Base-by-base conservation (phyloP, 2,888 invertebrate species). In the Melinopterus prodromus region DNA sequence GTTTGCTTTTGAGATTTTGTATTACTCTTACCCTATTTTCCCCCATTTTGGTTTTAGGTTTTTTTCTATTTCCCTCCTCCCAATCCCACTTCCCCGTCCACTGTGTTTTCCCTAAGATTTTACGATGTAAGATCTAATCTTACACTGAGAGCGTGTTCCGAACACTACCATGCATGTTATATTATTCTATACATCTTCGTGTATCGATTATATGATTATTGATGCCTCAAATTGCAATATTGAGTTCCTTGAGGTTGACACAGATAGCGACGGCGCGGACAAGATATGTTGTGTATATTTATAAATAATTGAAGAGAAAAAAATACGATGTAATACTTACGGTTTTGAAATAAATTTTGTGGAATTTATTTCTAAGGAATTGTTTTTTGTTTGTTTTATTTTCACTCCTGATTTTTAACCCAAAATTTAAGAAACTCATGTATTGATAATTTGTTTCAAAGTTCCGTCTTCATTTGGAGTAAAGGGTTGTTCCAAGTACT, bases 21-120 rank as follows among this genome's bases (percentile, higher is more conserved):
- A 16, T 71, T 71, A 16, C 9, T 71, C 6, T 16, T 71, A 71
- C 5, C 53, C 53, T 12, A 53, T 7, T 53, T 53, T 12, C 12
- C 53, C 53, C 53, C 12, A 53, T 71, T 71, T 71, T 37, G 78
- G 71, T 78, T 71, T 78, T 71, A 78, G 78, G 75, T 77, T 77
- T 69, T 38, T 53, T 16, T n/a, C 14, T 16, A 74, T 16, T 74
- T 74, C 53, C 53, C 53, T 9, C 5, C 53, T 53, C 5, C 53
- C 53, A 53, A 53, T 9, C 53, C 7, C 7, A 53, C 53, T 12
- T 9, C 53, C 53, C 53, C 53, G 2, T 53, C 5, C 53, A 53
- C 53, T 7, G 53, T 53, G 53, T 12, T 53, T 53, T 4, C 5
- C 53, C 53, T 53, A 53, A 53, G 53, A 12, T 53, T 53, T 53